Evolutionary conservation across 2,113 vertebrate genomes (phyloP), one percentile per base, ranked within the genome.

Genomic region (Pteronura brasiliensis): DNA sequence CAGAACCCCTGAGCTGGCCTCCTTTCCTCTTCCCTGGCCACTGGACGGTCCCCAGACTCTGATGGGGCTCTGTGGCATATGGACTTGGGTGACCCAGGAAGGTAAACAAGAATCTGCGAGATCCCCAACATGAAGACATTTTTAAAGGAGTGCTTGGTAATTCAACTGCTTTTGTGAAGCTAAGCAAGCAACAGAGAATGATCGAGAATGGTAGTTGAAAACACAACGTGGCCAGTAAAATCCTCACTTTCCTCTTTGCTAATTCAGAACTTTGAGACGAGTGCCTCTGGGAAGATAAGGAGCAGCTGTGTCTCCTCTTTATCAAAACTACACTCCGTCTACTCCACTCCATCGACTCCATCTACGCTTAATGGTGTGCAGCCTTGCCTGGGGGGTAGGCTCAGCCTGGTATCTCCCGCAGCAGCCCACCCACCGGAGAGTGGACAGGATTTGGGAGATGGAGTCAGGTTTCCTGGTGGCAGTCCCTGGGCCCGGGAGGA

Each of bases 141-240:
- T 97, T 98, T 94, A 85, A 98, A 93, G 98, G 96, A 97, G 96
- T 87, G 97, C 97, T 97, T 93, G 97, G 97, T 96, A 98, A 98
- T 97, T 97, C 76, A 96, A 97, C 96, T 92, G 95, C 52, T 98
- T 93, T 72, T 94, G 67, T 95, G 55, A 96, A 97, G 93, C 96
- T 89, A 79, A 94, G 89, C 61, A 69, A 90, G 27, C 80, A 67
- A 85, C 90, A 29, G 87, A 93, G 77, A 34, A 93, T 29, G 86
- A 81, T 31, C 81, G 57, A 82, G 82, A 85, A 69, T 36, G 67
- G n/a, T 36, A 36, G 65, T 96, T 84, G 67, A 92, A 92, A 97
- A 96, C 55, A 80, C 36, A 82, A 61, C 59, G 42, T 42, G 42
- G 74, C n/a, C 25, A 21, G 67, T 90, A 55, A 82, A 83, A 77